These are phyloP conservation scores for Danionella cerebrum DNA, from an alignment of 2,113 vertebrate genomes.

Conservation along the genomic window DNA sequence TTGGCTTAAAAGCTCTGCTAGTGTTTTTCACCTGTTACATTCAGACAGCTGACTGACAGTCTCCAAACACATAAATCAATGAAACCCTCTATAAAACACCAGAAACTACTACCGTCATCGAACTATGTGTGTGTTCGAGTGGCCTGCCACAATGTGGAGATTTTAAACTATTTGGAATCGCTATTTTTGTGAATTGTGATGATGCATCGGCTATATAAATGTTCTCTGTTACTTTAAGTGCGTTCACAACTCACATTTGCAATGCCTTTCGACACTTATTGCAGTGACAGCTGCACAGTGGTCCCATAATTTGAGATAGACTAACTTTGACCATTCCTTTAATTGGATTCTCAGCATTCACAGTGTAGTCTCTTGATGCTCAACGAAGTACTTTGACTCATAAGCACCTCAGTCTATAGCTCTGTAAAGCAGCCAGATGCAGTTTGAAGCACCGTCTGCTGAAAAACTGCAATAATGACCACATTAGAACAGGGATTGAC, in stretches of 20 bases:
- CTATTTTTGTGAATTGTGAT: not conserved
- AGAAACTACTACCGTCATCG: not conserved
- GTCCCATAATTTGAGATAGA: not conserved
- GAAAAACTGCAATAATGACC: slow-evolving; percentile 29
- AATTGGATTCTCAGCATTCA: no score
- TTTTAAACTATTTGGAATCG: not conserved
- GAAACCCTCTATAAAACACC: not conserved
- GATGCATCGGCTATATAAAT: slow-evolving; percentile 5
- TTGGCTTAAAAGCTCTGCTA: not conserved
- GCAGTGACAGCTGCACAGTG: slow-evolving; percentile 41
- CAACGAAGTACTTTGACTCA: slow-evolving; percentile 20
- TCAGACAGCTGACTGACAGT: slow-evolving; percentile 2
- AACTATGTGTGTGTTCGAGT: not conserved
- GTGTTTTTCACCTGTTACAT: not conserved
- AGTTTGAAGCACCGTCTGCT: slow-evolving; percentile 19
- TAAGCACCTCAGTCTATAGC: slow-evolving; percentile 10
- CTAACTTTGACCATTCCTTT: not conserved
- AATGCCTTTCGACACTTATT: not conserved
- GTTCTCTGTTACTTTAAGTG: not conserved
- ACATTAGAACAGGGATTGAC: slow-evolving; percentile 31
- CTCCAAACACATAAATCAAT: not conserved
- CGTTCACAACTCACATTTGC: not conserved
- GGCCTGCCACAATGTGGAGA: not conserved
- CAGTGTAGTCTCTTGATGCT: slow-evolving; percentile 9
- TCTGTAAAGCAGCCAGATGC: slow-evolving; percentile 23